Conservation (phyloP, 2,888 invertebrate species). For the Dolichopus griseipennis region DNA sequence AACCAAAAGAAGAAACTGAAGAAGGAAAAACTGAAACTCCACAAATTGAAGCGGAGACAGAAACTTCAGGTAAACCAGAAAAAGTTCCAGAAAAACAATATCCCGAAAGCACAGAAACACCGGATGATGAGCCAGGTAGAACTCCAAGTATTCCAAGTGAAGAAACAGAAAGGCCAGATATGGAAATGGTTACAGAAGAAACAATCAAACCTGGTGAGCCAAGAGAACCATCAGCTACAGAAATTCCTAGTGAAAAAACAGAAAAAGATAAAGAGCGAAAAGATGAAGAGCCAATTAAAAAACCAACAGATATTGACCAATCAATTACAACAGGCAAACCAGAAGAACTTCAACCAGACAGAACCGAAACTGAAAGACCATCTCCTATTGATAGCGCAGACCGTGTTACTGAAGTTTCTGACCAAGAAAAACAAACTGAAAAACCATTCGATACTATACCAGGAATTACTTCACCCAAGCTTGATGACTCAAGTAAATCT, state of each 20-base stretch:
- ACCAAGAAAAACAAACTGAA: constrained; percentile 13
- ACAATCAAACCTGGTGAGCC: constrained; percentile 17
- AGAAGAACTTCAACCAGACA: constrained; percentile 6
- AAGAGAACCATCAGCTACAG: neutral
- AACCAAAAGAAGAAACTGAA: neutral
- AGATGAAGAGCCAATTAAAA: constrained; percentile 12
- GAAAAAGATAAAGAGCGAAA: constrained; percentile 2
- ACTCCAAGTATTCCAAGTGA: neutral
- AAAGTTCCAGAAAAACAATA: neutral
- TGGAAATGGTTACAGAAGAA: constrained; percentile 7
- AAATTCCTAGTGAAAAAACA: constrained; percentile 11
- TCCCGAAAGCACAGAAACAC: neutral
- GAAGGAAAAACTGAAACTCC: neutral
- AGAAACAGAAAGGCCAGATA: neutral
- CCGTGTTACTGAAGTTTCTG: constrained; percentile 15
- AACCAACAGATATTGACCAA: constrained; percentile 17
- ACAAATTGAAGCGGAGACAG: neutral
- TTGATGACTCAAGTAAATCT: neutral
- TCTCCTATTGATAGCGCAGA: constrained; percentile 12
- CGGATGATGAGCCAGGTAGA: neutral
- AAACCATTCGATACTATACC: neutral
- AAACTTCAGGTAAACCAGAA: neutral
- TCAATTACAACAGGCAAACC: constrained; percentile 13
- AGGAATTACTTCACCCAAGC: neutral
- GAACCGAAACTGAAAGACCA: constrained; percentile 13